Conservation (phyloP, 1,140 invertebrate genomes). For the Trichonephila clavipes region DNA sequence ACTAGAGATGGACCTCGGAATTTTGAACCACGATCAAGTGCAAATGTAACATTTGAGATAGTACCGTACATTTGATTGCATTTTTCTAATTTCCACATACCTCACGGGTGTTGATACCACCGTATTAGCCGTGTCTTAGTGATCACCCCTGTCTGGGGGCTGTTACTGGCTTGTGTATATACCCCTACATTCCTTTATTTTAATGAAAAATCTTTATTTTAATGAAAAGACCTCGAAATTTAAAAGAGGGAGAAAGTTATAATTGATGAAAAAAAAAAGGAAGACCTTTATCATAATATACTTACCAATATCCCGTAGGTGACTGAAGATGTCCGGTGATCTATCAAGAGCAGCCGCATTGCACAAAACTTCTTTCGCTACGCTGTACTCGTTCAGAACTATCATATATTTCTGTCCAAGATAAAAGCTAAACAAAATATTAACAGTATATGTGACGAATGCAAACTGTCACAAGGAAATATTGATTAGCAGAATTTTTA, state of each 20-base stretch:
- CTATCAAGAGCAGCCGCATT: conserved; percentile 56
- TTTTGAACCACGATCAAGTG: not conserved
- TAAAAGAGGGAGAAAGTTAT: no score
- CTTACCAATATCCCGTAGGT: not conserved
- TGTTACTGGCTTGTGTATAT: no score
- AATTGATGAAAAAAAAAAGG: no score
- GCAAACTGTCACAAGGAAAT: no score
- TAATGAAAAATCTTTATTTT: no score
- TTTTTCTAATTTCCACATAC: not conserved
- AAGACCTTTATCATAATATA: not conserved
- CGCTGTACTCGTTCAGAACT: conserved; percentile 50
- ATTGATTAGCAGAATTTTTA: no score
- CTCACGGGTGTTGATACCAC: no score
- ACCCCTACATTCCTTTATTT: no score
- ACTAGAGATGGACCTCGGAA: not conserved
- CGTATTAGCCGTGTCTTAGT: no score
- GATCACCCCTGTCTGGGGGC: no score
- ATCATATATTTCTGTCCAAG: conserved; percentile 58
- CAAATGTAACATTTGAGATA: not conserved
- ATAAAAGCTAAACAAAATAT: conserved; percentile 29
- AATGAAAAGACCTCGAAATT: no score
- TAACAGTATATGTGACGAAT: not conserved
- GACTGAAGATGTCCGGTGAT: conserved; percentile 32
- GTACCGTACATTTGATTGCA: not conserved
- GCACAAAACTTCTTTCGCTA: conserved; percentile 34